phyloP scores from a whole-genome alignment of 2,888 invertebrate species.

The Lepidochrysops patricia region DNA sequence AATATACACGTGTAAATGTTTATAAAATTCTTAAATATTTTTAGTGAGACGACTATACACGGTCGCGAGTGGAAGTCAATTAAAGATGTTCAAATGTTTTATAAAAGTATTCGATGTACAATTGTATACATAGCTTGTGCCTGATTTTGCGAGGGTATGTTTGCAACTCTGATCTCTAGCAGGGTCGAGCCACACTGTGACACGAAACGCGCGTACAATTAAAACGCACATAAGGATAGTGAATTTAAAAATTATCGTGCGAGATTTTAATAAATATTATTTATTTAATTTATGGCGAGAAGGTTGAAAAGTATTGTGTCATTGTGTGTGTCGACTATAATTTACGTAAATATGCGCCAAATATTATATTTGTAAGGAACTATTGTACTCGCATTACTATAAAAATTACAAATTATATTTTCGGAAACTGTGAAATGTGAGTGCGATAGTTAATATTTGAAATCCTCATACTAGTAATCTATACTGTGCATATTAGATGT shows the following conservation, averaged over 20 bases:
- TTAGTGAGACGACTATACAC: neutral
- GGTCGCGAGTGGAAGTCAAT: slow-evolving; percentile 42
- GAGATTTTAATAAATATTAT: neutral
- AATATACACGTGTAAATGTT: slow-evolving; percentile 28
- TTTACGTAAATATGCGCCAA: neutral
- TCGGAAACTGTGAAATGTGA: neutral
- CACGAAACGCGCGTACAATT: neutral
- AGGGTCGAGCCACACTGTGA: slow-evolving; percentile 32
- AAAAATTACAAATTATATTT: neutral
- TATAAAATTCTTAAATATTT: slow-evolving; percentile 23
- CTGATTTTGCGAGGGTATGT: slow-evolving; percentile 41
- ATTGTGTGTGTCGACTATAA: neutral
- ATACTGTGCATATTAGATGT: too few species aligned
- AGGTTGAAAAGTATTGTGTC: neutral
- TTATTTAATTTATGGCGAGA: neutral
- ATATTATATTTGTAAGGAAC: neutral
- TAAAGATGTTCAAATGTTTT: slow-evolving; percentile 55
- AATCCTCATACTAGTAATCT: neutral
- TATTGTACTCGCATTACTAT: neutral
- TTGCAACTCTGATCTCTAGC: slow-evolving; percentile 19
- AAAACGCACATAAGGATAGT: neutral
- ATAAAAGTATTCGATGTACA: slow-evolving; percentile 30
- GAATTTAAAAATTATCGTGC: neutral
- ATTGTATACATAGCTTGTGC: slow-evolving; percentile 45
- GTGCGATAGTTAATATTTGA: neutral